These are phyloP conservation scores for Austrofundulus limnaeus DNA, from an alignment of 2,113 vertebrate species.

Conservation along the genomic window DNA sequence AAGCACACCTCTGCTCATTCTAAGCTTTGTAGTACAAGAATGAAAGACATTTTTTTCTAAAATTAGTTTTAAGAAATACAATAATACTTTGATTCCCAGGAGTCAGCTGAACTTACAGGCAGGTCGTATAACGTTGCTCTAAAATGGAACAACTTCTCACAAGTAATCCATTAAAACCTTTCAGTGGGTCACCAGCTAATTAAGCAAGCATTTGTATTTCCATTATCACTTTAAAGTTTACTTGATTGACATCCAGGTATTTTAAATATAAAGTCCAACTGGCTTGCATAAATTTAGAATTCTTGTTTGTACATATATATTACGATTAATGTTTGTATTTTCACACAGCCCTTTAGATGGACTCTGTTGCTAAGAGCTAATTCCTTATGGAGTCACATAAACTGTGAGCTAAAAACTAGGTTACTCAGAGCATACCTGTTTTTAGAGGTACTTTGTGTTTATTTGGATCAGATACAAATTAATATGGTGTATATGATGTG, in stretches of 20 bases:
- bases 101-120: neutral
- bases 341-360: neutral
- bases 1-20: neutral
- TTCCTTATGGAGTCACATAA: neutral
- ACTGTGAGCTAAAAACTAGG: conserved; percentile 8
- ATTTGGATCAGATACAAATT: no score
- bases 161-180: neutral
- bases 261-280: conserved; percentile 11
- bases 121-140: no score
- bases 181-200: conserved; percentile 6
- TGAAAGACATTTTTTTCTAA: neutral
- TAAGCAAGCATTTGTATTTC: neutral
- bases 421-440: neutral
- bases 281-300: conserved; percentile 8
- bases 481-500: no score
- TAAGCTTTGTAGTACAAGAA: neutral
- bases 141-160: neutral
- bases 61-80: neutral
- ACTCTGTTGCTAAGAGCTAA: neutral
- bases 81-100: neutral
- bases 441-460: no score
- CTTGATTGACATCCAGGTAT: neutral
- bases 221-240: conserved; percentile 4
- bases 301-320: conserved; percentile 6
- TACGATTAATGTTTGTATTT: neutral